phyloP scores from a whole-genome alignment of 2,888 invertebrate species.

The Acronicta psi region DNA sequence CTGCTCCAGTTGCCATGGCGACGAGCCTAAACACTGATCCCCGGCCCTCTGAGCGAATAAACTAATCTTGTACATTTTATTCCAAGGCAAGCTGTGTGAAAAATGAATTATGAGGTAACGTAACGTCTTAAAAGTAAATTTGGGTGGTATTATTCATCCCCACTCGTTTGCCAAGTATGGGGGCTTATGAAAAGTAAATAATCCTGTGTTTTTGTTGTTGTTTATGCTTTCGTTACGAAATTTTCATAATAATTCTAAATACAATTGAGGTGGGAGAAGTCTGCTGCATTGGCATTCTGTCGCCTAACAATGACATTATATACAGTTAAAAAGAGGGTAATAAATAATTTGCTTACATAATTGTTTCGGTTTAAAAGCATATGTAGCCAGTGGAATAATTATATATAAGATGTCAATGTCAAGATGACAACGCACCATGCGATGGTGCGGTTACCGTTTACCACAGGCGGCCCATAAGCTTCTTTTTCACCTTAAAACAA shows the following conservation, averaged over 20 bases:
- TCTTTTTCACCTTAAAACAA: too few species aligned
- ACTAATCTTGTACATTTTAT: slow-evolving; percentile 77
- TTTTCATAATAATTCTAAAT: slow-evolving; percentile 15
- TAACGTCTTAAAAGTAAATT: slow-evolving; percentile 66
- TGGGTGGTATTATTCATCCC: slow-evolving; percentile 71
- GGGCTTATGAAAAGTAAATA: slow-evolving; percentile 53
- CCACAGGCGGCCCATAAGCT: too few species aligned
- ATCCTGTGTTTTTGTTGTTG: slow-evolving; percentile 38
- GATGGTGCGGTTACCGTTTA: too few species aligned
- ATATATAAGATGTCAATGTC: too few species aligned
- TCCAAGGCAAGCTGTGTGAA: slow-evolving; percentile 68
- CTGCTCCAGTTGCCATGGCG: slow-evolving; percentile 79
- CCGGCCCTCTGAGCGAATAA: slow-evolving; percentile 62
- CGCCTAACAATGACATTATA: too few species aligned
- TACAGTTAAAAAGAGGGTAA: too few species aligned
- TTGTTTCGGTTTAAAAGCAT: too few species aligned
- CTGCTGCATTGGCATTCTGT: too few species aligned
- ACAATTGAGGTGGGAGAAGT: background rate
- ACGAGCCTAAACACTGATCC: slow-evolving; percentile 73
- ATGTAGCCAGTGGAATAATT: too few species aligned
- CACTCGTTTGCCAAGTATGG: slow-evolving; percentile 49
- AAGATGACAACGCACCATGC: too few species aligned
- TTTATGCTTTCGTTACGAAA: slow-evolving; percentile 28
- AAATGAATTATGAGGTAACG: slow-evolving; percentile 77
- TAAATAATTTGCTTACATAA: too few species aligned